Evolutionary conservation across 2,797 vertebrate species (phyloP), one percentile per base, ranked within the genome.

Genomic region (Syngnathus rostellatus): DNA sequence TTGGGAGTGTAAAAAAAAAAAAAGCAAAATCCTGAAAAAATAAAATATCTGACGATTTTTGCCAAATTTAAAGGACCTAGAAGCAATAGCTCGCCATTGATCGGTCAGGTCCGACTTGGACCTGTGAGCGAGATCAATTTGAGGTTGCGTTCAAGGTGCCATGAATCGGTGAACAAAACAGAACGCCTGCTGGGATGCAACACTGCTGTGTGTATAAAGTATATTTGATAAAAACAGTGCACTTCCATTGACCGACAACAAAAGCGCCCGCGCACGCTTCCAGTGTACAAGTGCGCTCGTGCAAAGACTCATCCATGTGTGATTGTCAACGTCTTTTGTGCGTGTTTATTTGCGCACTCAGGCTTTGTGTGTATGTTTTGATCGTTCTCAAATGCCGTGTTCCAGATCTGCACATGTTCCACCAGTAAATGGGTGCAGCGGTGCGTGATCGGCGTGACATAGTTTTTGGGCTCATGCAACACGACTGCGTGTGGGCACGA

Each of bases 331-430:
- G 75, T 70, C 70, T 62, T 64, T 57, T 68, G 65, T 69, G 68
- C 23, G 54, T 9, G 70, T 77, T 65, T 77, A 51, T 67, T 68
- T 71, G 80, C 66, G 55, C 53, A 74, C 53, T 59, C 31, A 51
- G 53, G 62, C 66, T 61, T 67, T 70, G 60, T 66, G 76, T 81
- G 81, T 71, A 61, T 89, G 87, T 90, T 89, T 87, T 89, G 87
- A 89, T 89, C 75, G 81, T 85, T 86, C 75, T 86, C 81, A 79
- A 90, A 86, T 84, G 86, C 71, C 63, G 69, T 75, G 84, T 65
- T 85, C 82, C 71, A 85, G 73, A 86, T 87, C 67, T 68, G 71
- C 78, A 80, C 81, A 75, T 72, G 79, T 65, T 80, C 72, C 69
- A 89, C 82, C 85, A 81, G 85, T 81, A 82, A 86, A 86, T 81